Percentiles rank a stretch among this genome's conserved stretches.
Evolutionary conservation across 92 coral and sea anemone genomes (phyloP).

Genomic region (Parazoanthus atlanticus): DNA sequence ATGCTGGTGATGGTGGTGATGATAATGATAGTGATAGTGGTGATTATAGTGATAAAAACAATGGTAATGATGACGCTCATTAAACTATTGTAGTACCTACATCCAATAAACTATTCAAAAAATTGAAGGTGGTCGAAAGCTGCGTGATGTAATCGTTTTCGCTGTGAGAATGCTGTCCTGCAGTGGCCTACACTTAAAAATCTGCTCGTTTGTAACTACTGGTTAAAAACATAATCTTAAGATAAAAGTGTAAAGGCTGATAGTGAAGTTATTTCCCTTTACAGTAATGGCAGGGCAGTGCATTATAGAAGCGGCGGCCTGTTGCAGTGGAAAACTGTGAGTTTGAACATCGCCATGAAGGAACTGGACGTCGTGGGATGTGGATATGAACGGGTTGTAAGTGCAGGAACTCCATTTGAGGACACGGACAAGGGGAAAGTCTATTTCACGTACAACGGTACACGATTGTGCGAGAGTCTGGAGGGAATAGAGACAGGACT

Average conservation of each 20-base stretch:
- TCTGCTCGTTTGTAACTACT: background rate
- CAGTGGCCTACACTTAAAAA: no score
- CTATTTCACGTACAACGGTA: slow-evolving; percentile 93
- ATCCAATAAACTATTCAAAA: no score
- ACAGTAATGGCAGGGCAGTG: slow-evolving; percentile 92
- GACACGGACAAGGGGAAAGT: slow-evolving; percentile 68
- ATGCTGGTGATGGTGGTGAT: background rate
- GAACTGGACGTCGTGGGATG: slow-evolving; percentile 89
- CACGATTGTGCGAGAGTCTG: slow-evolving; percentile 70
- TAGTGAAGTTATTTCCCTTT: background rate
- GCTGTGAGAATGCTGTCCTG: no score
- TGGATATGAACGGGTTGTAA: slow-evolving; percentile 70
- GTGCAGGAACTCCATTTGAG: slow-evolving; percentile 35
- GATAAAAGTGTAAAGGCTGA: background rate
- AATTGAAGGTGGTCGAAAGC: no score
- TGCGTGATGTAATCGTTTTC: no score
- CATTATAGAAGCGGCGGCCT: slow-evolving; percentile 89
- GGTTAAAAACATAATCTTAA: background rate
- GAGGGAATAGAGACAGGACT: slow-evolving; percentile 81
- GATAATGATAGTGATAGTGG: background rate
- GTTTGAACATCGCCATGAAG: slow-evolving; percentile 71
- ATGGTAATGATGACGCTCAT: background rate
- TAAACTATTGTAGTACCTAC: background rate
- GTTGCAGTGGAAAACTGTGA: slow-evolving; percentile 86
- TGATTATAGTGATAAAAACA: background rate